A percentile compares a stretch with the other conserved stretches of the same genome.
Conservation (phyloP, 2,888 invertebrate species). For the Uloborus plumipes region DNA sequence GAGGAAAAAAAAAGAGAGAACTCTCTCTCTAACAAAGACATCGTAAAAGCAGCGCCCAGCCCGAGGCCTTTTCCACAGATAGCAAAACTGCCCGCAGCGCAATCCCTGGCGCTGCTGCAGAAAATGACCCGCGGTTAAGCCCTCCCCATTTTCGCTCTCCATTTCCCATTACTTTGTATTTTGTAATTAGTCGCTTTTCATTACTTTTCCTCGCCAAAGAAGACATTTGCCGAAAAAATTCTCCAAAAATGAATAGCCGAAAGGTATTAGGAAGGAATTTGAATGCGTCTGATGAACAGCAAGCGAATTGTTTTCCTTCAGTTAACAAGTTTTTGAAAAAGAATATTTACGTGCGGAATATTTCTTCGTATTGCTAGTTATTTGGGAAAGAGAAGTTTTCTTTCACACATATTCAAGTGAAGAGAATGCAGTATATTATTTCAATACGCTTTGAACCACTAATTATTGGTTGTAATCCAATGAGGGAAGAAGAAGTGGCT, state of each 20-base stretch:
- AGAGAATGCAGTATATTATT: no score
- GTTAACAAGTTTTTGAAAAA: no score
- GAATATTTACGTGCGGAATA: no score
- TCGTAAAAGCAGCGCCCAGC: constrained; percentile 20
- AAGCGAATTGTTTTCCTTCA: constrained; percentile 9
- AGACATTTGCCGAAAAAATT: constrained; percentile 18
- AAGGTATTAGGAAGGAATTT: constrained; percentile 11
- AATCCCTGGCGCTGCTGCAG: neutral
- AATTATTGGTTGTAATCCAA: no score
- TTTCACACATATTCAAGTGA: no score
- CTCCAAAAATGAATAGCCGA: constrained; percentile 15
- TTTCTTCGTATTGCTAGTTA: no score
- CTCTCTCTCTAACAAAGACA: constrained; percentile 7
- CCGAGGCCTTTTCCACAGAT: constrained; percentile 1
- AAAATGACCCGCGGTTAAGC: no score
- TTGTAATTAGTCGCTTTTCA: constrained; percentile 29
- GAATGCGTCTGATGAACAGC: constrained; percentile 1
- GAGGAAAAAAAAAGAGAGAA: constrained; percentile 7
- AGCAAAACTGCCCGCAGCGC: constrained; percentile 3
- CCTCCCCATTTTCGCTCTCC: neutral
- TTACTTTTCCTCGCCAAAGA: constrained; percentile 12
- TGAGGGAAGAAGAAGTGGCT: no score
- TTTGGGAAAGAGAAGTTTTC: no score
- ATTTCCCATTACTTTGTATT: constrained; percentile 12
- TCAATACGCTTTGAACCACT: no score